Evolutionary conservation across 2,113 vertebrate species (phyloP).

Genomic region (Caranx ignobilis): DNA sequence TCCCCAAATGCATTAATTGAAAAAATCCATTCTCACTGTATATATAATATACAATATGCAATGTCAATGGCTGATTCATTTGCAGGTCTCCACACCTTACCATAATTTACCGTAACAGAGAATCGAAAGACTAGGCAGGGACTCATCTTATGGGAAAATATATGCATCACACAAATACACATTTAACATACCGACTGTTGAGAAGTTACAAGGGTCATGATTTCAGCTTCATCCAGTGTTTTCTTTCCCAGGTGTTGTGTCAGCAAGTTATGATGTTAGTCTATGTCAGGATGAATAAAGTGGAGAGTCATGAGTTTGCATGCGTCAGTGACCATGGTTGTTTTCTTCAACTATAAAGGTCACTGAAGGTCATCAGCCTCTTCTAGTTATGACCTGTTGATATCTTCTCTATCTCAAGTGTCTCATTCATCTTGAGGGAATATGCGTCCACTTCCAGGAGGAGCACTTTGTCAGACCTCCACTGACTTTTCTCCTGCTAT

Average conservation of each 20-base stretch:
- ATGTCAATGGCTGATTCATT: background rate
- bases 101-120: too few species aligned
- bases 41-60: background rate
- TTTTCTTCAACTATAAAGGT: conserved; percentile 32
- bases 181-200: background rate
- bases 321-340: background rate
- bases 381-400: conserved; percentile 11
- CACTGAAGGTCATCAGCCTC: conserved; percentile 8
- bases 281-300: conserved; percentile 26
- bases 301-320: background rate
- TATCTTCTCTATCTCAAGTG: conserved; percentile 15
- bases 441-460: conserved; percentile 25
- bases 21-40: too few species aligned
- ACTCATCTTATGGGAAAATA: background rate
- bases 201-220: background rate
- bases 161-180: background rate
- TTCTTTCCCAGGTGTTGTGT: conserved; percentile 3
- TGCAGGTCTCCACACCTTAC: too few species aligned
- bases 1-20: too few species aligned
- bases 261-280: conserved; percentile 2
- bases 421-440: conserved; percentile 50
- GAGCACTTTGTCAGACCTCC: conserved; percentile 32
- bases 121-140: too few species aligned
- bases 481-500: conserved; percentile 57
- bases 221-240: conserved; percentile 7